phyloP scores from a whole-genome alignment of 1,140 invertebrate species.

The Conopomorpha cramerella region DNA sequence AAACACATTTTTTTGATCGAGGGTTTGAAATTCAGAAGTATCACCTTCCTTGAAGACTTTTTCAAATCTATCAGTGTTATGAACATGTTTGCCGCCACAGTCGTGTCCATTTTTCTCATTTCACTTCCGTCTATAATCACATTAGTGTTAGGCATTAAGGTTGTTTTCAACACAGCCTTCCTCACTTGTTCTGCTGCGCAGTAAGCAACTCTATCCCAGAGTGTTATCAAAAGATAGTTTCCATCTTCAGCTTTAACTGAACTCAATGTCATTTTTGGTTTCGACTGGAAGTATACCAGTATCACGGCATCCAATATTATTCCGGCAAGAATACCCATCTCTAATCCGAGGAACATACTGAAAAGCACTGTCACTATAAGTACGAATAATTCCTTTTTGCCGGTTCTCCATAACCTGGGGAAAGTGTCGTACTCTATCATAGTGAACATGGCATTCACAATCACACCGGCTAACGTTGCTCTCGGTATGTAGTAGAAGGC shows the following conservation, averaged over 20 bases:
- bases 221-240: slow-evolving; percentile 14
- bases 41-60: no score
- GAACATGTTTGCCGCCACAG: no score
- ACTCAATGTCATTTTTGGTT: slow-evolving; percentile 21
- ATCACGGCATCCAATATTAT: slow-evolving; percentile 27
- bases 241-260: slow-evolving; percentile 11
- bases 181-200: slow-evolving; percentile 37
- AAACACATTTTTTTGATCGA: no score
- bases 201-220: slow-evolving; percentile 27
- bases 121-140: slow-evolving; percentile 27
- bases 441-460: slow-evolving; percentile 45
- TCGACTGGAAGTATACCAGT: slow-evolving; percentile 25
- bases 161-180: slow-evolving; percentile 18
- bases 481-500: slow-evolving; percentile 49
- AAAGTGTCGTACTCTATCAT: slow-evolving; percentile 40
- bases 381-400: slow-evolving; percentile 29
- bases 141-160: slow-evolving; percentile 6
- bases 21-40: no score
- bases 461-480: slow-evolving; percentile 40
- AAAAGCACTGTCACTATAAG: slow-evolving; percentile 21
- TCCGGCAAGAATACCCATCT: slow-evolving; percentile 41
- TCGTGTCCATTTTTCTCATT: slow-evolving; percentile 32
- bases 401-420: slow-evolving; percentile 24
- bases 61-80: no score
- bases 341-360: slow-evolving; percentile 29